Base-by-base conservation (phyloP, 92 coral and sea anemone species). In the Zoanthus sociatus region DNA sequence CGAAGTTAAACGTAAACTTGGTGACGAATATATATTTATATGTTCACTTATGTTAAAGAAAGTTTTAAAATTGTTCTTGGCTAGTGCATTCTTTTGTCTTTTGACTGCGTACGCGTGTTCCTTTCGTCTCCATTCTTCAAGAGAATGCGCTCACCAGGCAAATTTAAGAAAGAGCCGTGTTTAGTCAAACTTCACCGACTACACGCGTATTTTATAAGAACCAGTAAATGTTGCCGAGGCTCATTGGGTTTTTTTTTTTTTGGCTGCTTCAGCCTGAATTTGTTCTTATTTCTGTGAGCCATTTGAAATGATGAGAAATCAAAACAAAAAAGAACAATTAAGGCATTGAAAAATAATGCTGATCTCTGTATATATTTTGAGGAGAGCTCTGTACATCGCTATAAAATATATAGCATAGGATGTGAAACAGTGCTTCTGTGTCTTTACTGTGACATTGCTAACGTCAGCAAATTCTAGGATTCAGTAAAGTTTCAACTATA, bases 71-170 rank as follows among this genome's bases (percentile, higher is more conserved):
- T 26, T 26, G 6, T 69, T 33, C 82, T 54, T 53, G 18, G 46
- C 30, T 76, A 33, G 63, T 37, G 45, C 18, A n/a, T 15, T 58
- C 63, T 32, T 50, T 69, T 69, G 74, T 76, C 37, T 77, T 30
- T 20, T 13, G 6, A 53, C 82, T 44, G 42, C 82, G 26, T 26
- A 26, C 26, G 26, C 26, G 47, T 30, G 82, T 45, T 77, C 12
- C 20, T 77, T 77, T 54, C 67, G 64, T 31, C 54, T 77, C 17
- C 20, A 51, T 77, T 54, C 48, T 55, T 54, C 31, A 9, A 14
- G 61, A 26, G 13, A 77, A 51, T 54, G n/a, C 53, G 68, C 67
- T 66, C 67, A 47, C 82, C 11, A 77, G 82, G 82, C 82, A 77
- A 30, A 77, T 77, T 9, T 16, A 77, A 54, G 10, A 54, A 14